Conservation (phyloP, 2,113 vertebrate genomes). For the Collichthys lucidus region DNA sequence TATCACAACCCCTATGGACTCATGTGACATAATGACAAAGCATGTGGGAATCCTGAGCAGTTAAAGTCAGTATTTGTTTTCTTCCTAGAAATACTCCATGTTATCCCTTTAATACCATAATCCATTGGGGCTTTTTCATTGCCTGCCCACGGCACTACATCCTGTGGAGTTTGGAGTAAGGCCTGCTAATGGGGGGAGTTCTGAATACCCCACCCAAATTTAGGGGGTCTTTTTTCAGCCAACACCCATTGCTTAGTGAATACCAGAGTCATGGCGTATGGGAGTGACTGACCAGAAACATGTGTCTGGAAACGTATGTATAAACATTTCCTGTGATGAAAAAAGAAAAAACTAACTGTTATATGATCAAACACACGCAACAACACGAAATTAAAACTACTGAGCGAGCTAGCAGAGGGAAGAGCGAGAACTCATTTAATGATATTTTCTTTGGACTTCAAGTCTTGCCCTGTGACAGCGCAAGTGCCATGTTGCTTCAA, state of each 20-base stretch:
- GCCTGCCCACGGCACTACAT: constrained; percentile 35
- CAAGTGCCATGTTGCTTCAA: constrained; percentile 35
- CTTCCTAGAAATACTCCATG: constrained; percentile 46
- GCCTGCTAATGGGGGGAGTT: constrained; percentile 42
- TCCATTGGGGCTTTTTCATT: constrained; percentile 50
- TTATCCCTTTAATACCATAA: constrained; percentile 66
- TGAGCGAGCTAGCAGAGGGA: background rate
- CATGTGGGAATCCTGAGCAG: constrained; percentile 34
- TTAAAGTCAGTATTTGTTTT: constrained; percentile 67
- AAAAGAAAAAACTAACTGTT: background rate
- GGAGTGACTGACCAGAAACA: constrained; percentile 71
- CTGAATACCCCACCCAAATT: constrained; percentile 71
- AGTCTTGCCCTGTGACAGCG: constrained; percentile 33
- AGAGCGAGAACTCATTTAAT: background rate
- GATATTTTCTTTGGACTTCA: constrained; percentile 49
- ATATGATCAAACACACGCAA: background rate
- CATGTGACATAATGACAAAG: constrained; percentile 35
- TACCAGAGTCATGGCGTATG: constrained; percentile 66
- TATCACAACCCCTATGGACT: background rate
- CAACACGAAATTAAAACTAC: background rate
- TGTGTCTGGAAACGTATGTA: constrained; percentile 54
- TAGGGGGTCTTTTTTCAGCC: constrained; percentile 71
- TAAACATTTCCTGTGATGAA: constrained; percentile 27
- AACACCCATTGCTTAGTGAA: constrained; percentile 65
- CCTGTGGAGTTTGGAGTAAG: constrained; percentile 53